Base-by-base conservation (phyloP, 2,888 invertebrate genomes). In the Parapristionchus giblindavisi region DNA sequence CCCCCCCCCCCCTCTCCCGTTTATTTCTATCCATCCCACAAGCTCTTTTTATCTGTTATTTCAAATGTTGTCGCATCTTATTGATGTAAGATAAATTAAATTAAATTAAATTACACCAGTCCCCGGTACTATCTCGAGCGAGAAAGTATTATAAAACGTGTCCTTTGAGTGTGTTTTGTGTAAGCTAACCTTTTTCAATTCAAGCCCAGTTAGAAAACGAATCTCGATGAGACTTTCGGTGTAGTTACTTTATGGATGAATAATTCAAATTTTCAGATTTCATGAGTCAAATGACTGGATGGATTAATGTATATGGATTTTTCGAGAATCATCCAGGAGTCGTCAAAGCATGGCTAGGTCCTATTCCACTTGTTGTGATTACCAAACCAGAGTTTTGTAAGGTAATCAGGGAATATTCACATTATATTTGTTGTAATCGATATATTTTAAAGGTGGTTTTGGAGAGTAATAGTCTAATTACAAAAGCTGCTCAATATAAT, bases 401-500 rank as follows among this genome's bases (percentile, higher is more conserved):
- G 70, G 70, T 71, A 11, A 65, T 8, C 17, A 29, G 3, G 8
- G 34, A 24, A 27, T 14, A 17, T 5, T 63, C 24, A 38, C 43
- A n/a, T 24, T 43, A n/a, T 43, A 40, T 29, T 36, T 5, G 6
- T 24, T 27, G 27, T 27, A 21, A 5, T 17, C 21, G 21, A 27
- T 38, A 2, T 8, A 43, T 14, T 14, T 38, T 75, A 24, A 17
- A 80, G 79, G 79, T 78, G 27, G 79, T 89, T 34, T 77, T 89
- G 40, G 85, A 84, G 58, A 83, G 86, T 75, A 85, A 84, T 75
- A 87, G 81, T 48, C 79, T 87, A 21, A 85, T 89, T 21, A 85
- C 88, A 27, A 89, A 89, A 77, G 85, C 88, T 11, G 80, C 80
- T 24, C 88, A 89, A 74, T 90, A 91, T 81, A 81, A 85, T 54